Conservation (phyloP, 2,797 vertebrate genomes). For the Steatocranus sp. region DNA sequence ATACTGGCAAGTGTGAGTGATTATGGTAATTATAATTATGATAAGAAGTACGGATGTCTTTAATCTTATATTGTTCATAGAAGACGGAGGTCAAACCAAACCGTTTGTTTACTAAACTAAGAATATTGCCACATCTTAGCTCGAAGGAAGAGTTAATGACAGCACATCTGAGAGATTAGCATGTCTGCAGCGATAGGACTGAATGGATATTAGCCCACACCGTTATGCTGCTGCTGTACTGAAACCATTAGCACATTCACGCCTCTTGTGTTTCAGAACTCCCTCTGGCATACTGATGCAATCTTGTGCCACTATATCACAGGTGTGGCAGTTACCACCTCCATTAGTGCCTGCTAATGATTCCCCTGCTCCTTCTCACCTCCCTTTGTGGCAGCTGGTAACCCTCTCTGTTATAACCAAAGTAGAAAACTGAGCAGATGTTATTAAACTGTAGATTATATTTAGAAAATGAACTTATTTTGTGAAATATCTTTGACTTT, state of each 20-base stretch:
- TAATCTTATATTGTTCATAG: not conserved
- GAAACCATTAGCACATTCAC: constrained; percentile 10
- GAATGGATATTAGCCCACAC: not conserved
- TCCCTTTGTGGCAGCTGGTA: constrained; percentile 5
- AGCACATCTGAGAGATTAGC: not conserved
- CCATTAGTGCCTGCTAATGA: constrained; percentile 40
- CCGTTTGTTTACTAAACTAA: not conserved
- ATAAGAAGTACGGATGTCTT: not conserved
- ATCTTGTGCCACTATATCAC: constrained; percentile 23
- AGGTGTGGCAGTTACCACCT: constrained; percentile 25
- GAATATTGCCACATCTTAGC: not conserved
- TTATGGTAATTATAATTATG: not conserved
- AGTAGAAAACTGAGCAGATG: not conserved
- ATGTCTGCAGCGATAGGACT: not conserved
- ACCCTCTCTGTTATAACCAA: not conserved
- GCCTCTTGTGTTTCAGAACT: not conserved
- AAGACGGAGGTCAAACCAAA: not conserved
- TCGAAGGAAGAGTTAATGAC: not conserved
- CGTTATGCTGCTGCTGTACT: not conserved
- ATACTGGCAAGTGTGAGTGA: not conserved
- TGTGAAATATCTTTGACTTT: not conserved
- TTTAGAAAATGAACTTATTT: not conserved
- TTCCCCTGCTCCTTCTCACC: constrained; percentile 22
- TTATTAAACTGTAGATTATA: not conserved
- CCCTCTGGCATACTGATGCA: constrained; percentile 43